phyloP scores from a whole-genome alignment of 2,797 vertebrate species.

The Microctenopoma steveboyesi region DNA sequence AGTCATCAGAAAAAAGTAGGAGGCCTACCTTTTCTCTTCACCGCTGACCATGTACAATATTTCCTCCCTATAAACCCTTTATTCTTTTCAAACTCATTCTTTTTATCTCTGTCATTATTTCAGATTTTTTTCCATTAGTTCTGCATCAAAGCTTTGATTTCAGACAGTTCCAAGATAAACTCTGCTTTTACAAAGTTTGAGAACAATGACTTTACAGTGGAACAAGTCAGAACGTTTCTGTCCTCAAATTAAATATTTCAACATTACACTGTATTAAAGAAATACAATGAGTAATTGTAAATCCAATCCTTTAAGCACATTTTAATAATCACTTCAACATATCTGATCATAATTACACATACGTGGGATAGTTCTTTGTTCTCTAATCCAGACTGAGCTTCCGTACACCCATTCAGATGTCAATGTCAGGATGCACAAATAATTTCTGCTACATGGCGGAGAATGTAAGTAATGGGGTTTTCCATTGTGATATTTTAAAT shows the following conservation, averaged over 20 bases:
- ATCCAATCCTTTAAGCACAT: not conserved
- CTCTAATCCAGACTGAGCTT: too few species aligned
- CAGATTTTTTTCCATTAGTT: slow-evolving; percentile 4
- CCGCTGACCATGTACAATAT: slow-evolving; percentile 42
- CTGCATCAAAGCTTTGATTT: not conserved
- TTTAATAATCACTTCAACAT: not conserved
- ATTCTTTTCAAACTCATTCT: slow-evolving; percentile 20
- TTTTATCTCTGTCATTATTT: not conserved
- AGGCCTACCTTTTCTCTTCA: slow-evolving; percentile 23
- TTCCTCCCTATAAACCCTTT: slow-evolving; percentile 47
- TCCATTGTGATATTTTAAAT: not conserved
- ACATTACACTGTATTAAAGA: not conserved
- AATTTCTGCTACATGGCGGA: too few species aligned
- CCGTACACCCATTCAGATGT: too few species aligned
- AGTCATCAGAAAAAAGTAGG: slow-evolving; percentile 61
- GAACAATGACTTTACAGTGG: not conserved
- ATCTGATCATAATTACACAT: not conserved
- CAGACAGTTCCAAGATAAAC: slow-evolving; percentile 5
- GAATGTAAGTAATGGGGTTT: too few species aligned
- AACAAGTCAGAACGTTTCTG: not conserved
- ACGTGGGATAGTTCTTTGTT: too few species aligned
- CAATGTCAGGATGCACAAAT: too few species aligned
- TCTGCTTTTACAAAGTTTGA: slow-evolving; percentile 2
- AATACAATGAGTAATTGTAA: not conserved
- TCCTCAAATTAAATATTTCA: slow-evolving; percentile 1